These are phyloP conservation scores for Trichoplusia ni DNA, from an alignment of 1,140 invertebrate genomes.

Conservation along the genomic window DNA sequence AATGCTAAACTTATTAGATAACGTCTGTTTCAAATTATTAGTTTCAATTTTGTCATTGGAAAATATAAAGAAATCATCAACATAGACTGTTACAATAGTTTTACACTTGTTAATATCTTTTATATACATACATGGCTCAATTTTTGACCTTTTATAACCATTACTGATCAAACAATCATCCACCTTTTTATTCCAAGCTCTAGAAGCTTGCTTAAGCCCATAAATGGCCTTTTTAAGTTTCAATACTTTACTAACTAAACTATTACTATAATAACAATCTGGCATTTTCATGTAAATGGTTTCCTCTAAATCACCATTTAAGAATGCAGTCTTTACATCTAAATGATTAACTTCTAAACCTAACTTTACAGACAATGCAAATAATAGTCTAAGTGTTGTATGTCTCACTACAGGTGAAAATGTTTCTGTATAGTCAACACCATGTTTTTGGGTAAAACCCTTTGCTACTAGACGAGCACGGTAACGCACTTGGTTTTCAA, in stretches of 20 bases:
- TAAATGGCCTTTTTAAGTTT: constrained; percentile 2
- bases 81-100: not conserved
- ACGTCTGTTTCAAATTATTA: not conserved
- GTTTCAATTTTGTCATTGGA: not conserved
- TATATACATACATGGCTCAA: not conserved
- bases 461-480: not conserved
- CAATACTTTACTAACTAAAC: not conserved
- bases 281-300: not conserved
- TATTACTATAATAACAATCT: not conserved
- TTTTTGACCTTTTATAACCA: not conserved
- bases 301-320: not conserved
- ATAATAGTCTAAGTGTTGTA: not conserved
- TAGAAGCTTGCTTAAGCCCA: not conserved
- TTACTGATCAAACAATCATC: not conserved
- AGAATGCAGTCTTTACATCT: not conserved
- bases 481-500: not conserved
- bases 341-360: not conserved
- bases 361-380: not conserved
- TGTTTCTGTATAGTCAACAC: constrained; percentile 1
- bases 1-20: no score
- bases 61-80: constrained; percentile 4
- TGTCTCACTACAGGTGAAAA: not conserved
- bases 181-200: not conserved
- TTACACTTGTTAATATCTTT: not conserved
- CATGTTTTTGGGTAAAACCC: not conserved